A percentile compares a stretch with the other conserved stretches of the same genome.
These are phyloP conservation scores for Pelagia noctiluca DNA, from an alignment of 30 jellyfish, hydroid and myxozoan species.

Conservation along the genomic window DNA sequence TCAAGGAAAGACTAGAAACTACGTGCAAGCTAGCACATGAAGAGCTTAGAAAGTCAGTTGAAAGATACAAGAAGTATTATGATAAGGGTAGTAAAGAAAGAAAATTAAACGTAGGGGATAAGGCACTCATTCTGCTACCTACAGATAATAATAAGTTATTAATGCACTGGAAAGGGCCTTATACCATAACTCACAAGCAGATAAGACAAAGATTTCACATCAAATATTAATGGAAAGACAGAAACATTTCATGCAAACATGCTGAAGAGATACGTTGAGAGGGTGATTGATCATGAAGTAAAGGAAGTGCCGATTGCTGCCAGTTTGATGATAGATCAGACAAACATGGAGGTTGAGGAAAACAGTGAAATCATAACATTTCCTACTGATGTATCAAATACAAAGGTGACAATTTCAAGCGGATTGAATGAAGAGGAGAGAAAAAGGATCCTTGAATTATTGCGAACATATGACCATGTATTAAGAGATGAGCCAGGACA, in stretches of 20 bases:
- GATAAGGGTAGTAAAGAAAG: slow-evolving; percentile 33
- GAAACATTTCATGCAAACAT: slow-evolving; percentile 45
- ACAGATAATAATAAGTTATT: slow-evolving; percentile 63
- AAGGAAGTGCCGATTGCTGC: slow-evolving; percentile 34
- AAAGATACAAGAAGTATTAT: slow-evolving; percentile 39
- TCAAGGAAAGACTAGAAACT: slow-evolving; percentile 44
- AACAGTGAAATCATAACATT: slow-evolving; percentile 22
- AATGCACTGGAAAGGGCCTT: slow-evolving; percentile 77
- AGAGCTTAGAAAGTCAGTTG: slow-evolving; percentile 21
- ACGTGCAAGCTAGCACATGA: slow-evolving; percentile 32
- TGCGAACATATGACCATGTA: slow-evolving; percentile 34
- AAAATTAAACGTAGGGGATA: slow-evolving; percentile 54
- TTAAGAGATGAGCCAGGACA: slow-evolving; percentile 64
- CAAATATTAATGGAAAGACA: slow-evolving; percentile 16
- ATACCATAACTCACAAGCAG: slow-evolving; percentile 8
- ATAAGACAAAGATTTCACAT: slow-evolving; percentile 34
- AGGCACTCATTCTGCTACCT: slow-evolving; percentile 53
- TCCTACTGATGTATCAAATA: slow-evolving; percentile 21
- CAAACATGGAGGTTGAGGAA: slow-evolving; percentile 16
- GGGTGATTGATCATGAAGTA: slow-evolving; percentile 5
- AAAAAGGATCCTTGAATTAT: slow-evolving; percentile 32
- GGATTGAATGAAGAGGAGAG: slow-evolving; percentile 20
- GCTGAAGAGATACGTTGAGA: slow-evolving; percentile 31
- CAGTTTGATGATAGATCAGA: slow-evolving; percentile 43
- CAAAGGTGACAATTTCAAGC: slow-evolving; percentile 43